A percentile compares a stretch with the other conserved stretches of the same genome.
Evolutionary conservation across 2,113 vertebrate species (phyloP).

Genomic region (Ailuropoda melanoleuca): DNA sequence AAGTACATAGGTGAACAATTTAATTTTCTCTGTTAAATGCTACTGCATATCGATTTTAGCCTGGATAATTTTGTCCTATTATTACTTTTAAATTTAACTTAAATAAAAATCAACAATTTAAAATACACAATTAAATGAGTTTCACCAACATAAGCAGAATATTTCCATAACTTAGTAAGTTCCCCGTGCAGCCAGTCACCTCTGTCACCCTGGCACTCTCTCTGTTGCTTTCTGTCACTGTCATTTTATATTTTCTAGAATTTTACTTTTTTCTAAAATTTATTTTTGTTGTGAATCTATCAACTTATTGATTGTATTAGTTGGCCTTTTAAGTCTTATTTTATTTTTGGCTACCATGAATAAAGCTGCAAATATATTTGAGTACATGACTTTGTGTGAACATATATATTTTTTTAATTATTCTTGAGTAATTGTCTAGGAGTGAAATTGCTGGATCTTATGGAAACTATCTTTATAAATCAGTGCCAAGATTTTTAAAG

Average conservation of each 20-base stretch:
- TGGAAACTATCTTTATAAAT: neutral
- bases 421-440: neutral
- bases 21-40: neutral
- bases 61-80: neutral
- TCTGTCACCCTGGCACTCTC: neutral
- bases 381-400: neutral
- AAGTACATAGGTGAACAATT: neutral
- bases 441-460: neutral
- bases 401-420: neutral
- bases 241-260: neutral
- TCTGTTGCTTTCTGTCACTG: neutral
- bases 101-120: neutral
- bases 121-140: neutral
- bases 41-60: neutral
- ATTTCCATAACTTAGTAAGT: neutral
- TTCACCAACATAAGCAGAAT: neutral
- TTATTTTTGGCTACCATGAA: neutral
- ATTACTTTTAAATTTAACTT: neutral
- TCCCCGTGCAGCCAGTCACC: no score
- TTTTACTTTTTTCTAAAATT: neutral
- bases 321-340: neutral
- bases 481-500: neutral
- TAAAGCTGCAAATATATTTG: neutral
- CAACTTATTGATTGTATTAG: neutral
- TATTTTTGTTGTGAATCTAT: neutral